Percentiles rank a stretch among this genome's conserved stretches.
These are phyloP conservation scores for Graphium colonna DNA, from an alignment of 2,888 invertebrate species.

Conservation along the genomic window DNA sequence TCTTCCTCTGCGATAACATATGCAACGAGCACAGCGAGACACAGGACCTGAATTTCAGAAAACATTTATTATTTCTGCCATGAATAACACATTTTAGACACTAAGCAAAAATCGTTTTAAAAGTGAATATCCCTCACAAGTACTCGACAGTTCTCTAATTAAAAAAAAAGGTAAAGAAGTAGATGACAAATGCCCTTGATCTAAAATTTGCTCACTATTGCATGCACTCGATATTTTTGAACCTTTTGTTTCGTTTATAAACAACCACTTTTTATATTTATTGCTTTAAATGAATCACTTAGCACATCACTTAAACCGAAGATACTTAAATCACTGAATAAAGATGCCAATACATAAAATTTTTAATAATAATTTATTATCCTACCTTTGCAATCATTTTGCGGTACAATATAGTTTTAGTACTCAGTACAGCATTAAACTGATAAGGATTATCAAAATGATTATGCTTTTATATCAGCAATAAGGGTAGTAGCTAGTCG, in stretches of 20 bases:
- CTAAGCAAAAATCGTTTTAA: too few species aligned
- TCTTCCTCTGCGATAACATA: constrained; percentile 40
- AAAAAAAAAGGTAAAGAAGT: too few species aligned
- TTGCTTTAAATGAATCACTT: neutral
- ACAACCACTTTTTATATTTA: neutral
- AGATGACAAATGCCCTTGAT: neutral
- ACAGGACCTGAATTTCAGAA: constrained; percentile 33
- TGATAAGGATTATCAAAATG: constrained; percentile 24
- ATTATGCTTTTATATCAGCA: constrained; percentile 27
- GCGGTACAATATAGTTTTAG: neutral
- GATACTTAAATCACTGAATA: neutral
- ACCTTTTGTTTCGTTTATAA: neutral
- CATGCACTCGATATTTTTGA: neutral
- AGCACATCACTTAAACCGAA: neutral
- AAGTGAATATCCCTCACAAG: too few species aligned
- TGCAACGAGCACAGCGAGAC: constrained; percentile 42
- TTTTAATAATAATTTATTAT: neutral
- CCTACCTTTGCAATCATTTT: constrained; percentile 22
- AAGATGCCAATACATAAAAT: neutral
- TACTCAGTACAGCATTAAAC: constrained; percentile 15
- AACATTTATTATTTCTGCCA: neutral
- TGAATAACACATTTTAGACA: too few species aligned
- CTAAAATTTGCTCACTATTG: neutral
- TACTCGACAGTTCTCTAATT: too few species aligned
- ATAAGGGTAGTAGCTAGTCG: constrained; percentile 27